phyloP scores from a whole-genome alignment of 2,113 vertebrate species.

The Hemiscyllium ocellatum region DNA sequence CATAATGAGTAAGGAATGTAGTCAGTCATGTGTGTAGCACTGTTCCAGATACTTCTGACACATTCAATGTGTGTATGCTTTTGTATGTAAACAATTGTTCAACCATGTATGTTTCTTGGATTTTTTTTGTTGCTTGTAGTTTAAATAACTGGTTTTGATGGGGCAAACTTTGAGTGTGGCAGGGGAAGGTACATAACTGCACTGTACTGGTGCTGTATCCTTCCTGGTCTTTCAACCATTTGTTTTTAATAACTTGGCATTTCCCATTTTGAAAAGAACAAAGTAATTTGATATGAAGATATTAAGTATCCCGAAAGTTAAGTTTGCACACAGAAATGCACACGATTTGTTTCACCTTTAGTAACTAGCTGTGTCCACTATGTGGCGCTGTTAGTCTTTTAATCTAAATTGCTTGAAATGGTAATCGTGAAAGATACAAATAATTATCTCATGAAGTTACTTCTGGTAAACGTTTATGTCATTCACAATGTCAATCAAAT shows the following conservation, averaged over 20 bases:
- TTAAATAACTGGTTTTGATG: background rate
- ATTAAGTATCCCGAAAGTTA: background rate
- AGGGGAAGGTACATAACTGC: background rate
- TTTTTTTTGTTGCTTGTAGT: background rate
- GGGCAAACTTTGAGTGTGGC: background rate
- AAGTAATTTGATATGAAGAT: background rate
- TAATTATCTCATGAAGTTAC: background rate
- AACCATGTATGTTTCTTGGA: background rate
- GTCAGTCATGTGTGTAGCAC: background rate
- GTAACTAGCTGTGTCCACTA: background rate
- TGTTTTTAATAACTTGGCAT: background rate
- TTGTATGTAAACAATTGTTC: background rate
- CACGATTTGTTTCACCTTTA: background rate
- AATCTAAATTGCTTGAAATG: background rate
- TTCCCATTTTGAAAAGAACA: background rate
- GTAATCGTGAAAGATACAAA: background rate
- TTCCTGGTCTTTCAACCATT: background rate
- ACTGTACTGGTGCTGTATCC: background rate
- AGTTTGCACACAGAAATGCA: background rate
- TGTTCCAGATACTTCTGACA: background rate
- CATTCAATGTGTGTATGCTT: background rate
- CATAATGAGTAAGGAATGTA: background rate
- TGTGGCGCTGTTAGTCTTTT: slow-evolving; percentile 16
- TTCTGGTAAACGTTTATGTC: background rate
- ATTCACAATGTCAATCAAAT: background rate